Conservation (phyloP, 2,888 invertebrate species). For the Cryptus viduatorius region DNA sequence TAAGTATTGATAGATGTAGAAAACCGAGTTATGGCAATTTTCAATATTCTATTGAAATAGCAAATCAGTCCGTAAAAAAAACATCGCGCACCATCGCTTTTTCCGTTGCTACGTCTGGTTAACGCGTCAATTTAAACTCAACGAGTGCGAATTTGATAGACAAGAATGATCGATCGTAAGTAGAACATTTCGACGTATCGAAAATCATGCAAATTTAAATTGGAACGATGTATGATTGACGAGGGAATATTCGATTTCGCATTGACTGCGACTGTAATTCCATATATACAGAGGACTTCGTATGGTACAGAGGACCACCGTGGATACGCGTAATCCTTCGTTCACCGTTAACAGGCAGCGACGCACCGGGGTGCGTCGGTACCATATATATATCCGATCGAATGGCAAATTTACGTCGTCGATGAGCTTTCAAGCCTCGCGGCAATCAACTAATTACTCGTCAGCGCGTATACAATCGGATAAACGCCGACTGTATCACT, state of each 20-base stretch:
- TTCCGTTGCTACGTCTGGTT: background rate
- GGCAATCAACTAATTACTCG: slow-evolving; percentile 51
- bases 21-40: no score
- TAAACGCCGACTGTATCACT: slow-evolving; percentile 19
- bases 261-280: slow-evolving; percentile 43
- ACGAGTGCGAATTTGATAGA: slow-evolving; percentile 36
- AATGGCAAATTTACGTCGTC: slow-evolving; percentile 5
- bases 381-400: background rate
- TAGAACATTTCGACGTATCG: slow-evolving; percentile 18
- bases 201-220: slow-evolving; percentile 54
- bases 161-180: background rate
- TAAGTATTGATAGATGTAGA: no score
- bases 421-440: slow-evolving; percentile 24
- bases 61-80: no score
- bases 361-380: background rate
- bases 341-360: no score
- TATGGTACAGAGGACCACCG: slow-evolving; percentile 25
- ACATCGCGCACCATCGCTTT: no score
- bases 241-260: slow-evolving; percentile 52
- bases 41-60: no score
- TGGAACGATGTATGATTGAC: slow-evolving; percentile 57
- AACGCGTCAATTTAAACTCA: slow-evolving; percentile 36
- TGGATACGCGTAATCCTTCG: background rate
- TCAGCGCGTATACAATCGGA: slow-evolving; percentile 23
- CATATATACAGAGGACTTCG: background rate